Conservation (phyloP, 2,113 vertebrate genomes). For the Hemicordylus capensis region DNA sequence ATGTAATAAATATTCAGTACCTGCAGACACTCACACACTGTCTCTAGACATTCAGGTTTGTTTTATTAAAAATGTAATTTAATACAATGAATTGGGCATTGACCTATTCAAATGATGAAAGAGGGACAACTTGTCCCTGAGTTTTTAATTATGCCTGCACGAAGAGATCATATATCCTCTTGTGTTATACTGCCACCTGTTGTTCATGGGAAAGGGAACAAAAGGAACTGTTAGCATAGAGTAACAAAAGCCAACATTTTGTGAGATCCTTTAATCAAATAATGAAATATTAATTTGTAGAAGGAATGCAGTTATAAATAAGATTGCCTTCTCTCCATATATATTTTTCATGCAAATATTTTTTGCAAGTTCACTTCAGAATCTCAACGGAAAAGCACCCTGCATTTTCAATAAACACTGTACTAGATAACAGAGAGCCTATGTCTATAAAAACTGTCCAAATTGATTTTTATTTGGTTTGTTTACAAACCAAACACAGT, state of each 20-base stretch:
- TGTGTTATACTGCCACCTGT: constrained; percentile 68
- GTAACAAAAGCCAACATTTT: neutral
- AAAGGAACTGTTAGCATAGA: constrained; percentile 22
- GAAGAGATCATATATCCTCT: constrained; percentile 26
- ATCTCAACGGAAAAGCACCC: neutral
- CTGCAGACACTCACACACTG: constrained; percentile 19
- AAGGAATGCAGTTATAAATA: neutral
- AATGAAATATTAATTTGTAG: neutral
- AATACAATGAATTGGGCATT: constrained; percentile 41
- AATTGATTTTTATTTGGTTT: too few relatives aligned
- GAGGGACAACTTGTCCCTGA: constrained; percentile 28
- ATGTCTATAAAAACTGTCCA: too few relatives aligned
- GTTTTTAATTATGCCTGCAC: constrained; percentile 27
- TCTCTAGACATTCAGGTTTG: constrained; percentile 39
- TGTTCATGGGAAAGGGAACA: too few relatives aligned
- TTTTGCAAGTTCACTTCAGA: neutral
- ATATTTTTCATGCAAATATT: neutral
- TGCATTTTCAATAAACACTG: too few relatives aligned
- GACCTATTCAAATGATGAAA: constrained; percentile 38
- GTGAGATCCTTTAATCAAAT: neutral
- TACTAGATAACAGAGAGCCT: neutral
- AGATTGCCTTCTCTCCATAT: neutral
- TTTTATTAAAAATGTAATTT: constrained; percentile 51
- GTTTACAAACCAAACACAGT: neutral
- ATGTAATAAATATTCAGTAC: constrained; percentile 1